Evolutionary conservation across 2,113 vertebrate genomes (phyloP), one percentile per base, ranked within the genome.

Genomic region (Carassius auratus): DNA sequence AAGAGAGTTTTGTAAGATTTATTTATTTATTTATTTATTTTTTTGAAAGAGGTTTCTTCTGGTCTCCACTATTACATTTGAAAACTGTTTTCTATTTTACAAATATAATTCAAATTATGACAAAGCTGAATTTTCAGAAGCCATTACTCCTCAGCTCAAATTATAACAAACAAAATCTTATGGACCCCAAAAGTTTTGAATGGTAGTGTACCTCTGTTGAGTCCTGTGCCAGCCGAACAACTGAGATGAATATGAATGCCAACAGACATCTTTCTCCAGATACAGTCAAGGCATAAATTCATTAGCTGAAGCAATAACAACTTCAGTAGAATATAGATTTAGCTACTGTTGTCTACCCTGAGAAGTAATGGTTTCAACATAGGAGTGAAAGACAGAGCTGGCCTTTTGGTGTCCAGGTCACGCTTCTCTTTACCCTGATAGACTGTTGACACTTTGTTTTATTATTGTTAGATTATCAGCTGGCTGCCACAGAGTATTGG

Each of bases 391-490:
- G 81, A 80, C 13, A 45, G 66, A 21, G 26, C 73, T 45, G 75
- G 62, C 77, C 52, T 88, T 73, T 81, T 36, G 74, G 30, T 57
- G 59, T 38, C 83, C 5, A 55, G 87, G 87, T 90, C 89, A 89
- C 74, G 89, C 87, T 86, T 88, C 88, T 80, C 81, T 86, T 71
- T 88, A 76, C 87, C 82, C 83, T 55, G 52, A 88, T 87, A 89
- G 86, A 92, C 84, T 79, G 87, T 76, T 83, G 85, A 87, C 89
- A 90, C 90, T 89, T 91, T 83, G 84, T 89, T 92, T 92, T 92
- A 89, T 91, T 90, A 88, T 89, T 86, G 92, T 91, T 91, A 86
- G 83, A 91, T 93, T 92, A 90, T 91, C 84, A 91, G 17, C 75
- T 87, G 90, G 88, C 88, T 94, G 86, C 1, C 30, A 30, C 30